Percentiles rank a stretch among this genome's conserved stretches.
Conservation (phyloP, 2,888 invertebrate species). For the Melanotus villosus region DNA sequence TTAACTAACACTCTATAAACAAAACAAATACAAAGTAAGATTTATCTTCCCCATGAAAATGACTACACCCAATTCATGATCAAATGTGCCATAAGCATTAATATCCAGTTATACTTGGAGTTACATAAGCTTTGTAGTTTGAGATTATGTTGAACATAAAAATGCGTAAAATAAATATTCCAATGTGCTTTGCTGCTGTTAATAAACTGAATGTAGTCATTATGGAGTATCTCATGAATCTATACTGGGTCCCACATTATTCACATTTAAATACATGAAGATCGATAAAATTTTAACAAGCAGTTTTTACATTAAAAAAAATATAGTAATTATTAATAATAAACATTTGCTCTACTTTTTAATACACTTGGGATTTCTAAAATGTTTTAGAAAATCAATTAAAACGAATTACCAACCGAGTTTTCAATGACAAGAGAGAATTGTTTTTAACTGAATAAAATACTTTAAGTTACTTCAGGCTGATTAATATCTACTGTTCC, state of each 20-base stretch:
- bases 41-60: neutral
- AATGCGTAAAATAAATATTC: no score
- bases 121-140: no score
- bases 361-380: no score
- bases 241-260: slow-evolving; percentile 26
- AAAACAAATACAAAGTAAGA: slow-evolving; percentile 18
- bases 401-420: neutral
- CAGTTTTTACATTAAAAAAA: no score
- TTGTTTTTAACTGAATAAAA: no score
- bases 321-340: no score
- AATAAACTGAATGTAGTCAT: slow-evolving; percentile 6
- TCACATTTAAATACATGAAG: neutral
- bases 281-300: neutral
- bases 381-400: neutral
- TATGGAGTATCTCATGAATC: neutral
- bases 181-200: no score
- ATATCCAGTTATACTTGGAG: no score
- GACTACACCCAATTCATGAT: neutral
- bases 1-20: slow-evolving; percentile 35
- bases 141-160: no score
- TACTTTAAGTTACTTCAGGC: slow-evolving; percentile 27
- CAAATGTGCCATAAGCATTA: no score
- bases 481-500: neutral
- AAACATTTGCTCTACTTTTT: no score
- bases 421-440: no score